phyloP scores from a whole-genome alignment of 1,140 invertebrate genomes.

The Aphidius ervi region DNA sequence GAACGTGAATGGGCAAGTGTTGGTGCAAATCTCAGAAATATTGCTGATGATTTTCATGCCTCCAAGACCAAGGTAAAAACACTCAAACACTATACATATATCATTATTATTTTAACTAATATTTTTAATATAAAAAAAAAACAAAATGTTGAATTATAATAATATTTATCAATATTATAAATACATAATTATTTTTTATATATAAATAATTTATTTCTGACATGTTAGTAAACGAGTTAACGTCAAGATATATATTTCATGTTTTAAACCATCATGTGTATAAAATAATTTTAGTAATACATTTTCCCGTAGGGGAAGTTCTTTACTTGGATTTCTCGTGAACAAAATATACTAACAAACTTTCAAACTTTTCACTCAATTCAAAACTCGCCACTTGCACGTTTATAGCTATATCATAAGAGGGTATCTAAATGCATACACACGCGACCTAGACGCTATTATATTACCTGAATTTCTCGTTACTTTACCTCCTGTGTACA shows the following conservation, averaged over 20 bases:
- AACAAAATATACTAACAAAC: slow-evolving; percentile 12
- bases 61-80: slow-evolving; percentile 47
- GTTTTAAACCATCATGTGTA: too few relatives aligned
- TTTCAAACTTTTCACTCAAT: slow-evolving; percentile 26
- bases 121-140: too few relatives aligned
- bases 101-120: too few relatives aligned
- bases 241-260: too few relatives aligned
- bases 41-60: slow-evolving; percentile 51
- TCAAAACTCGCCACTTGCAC: slow-evolving; percentile 19
- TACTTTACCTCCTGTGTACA: slow-evolving; percentile 20
- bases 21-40: slow-evolving; percentile 49
- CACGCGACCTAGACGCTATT: neutral
- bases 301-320: too few relatives aligned
- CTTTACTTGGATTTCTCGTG: neutral
- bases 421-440: neutral
- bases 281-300: too few relatives aligned
- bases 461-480: slow-evolving; percentile 9
- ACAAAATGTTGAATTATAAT: too few relatives aligned
- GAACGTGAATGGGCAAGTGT: slow-evolving; percentile 46
- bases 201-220: too few relatives aligned
- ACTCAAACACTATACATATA: neutral
- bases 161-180: too few relatives aligned
- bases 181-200: too few relatives aligned
- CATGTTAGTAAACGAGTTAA: too few relatives aligned
- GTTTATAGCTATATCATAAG: slow-evolving; percentile 4